Base-by-base conservation (phyloP, 2,797 vertebrate species). In the Silurus lanzhouensis region DNA sequence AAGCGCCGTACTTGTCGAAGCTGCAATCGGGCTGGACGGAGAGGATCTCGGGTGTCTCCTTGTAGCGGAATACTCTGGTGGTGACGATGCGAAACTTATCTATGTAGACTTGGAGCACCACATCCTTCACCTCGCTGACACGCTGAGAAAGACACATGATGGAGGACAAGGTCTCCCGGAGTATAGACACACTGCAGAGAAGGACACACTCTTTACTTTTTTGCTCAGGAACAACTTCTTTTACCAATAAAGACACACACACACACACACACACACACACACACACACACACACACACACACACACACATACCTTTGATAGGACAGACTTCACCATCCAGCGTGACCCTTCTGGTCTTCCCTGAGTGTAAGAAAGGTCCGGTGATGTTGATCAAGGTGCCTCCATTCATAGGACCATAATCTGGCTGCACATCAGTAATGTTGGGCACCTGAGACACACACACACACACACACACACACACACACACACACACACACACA, bases 331-430 rank as follows among this genome's bases (percentile, higher is more conserved):
- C 93, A 1, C 94, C 95, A 1, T 97, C 97, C 85, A 99, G 90
- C 27, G 91, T 95, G 90, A 99, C 97, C 46, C 3, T 94, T 89
- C 95, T 94, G 82, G 91, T 96, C 83, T 91, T 96, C 60, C 97
- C 98, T 0, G 95, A 91, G 0, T 93, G 93, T 86, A 99, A 90
- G 86, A 96, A 92, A 64, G 89, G 92, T 58, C 98, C 98, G 0
- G 81, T 92, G 55, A 99, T 94, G 2, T 93, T 97, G 87, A 99
- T 93, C 64, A 91, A 91, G 1, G 98, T 98, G 38, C 97, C 98
- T 61, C 98, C 98, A 4, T 94, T 91, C 38, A n/a, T 93, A 5
- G 98, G 98, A 3, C 98, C 98, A 13, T 96, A 99, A 1, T 92
- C 93, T 1, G 98, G 98, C 25, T 94, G 92, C 83, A 99, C 93